Conservation (phyloP, 2,888 invertebrate genomes). For the Lacanobia wlatinum region DNA sequence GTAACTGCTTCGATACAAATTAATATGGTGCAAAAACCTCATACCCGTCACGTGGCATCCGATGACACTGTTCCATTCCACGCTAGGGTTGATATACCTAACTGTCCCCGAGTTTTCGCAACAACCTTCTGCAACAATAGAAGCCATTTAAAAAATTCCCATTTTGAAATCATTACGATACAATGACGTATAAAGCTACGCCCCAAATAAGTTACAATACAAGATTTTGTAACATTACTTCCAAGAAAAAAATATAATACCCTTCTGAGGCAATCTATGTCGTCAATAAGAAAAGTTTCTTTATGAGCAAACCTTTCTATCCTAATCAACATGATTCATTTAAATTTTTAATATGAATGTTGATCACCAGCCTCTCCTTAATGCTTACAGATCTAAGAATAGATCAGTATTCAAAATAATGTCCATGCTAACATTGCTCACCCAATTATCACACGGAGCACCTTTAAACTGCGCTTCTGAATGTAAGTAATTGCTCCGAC, state of each 20-base stretch:
- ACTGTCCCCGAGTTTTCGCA: background rate
- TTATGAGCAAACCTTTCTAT: slow-evolving; percentile 18
- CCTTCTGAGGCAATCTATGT: slow-evolving; percentile 43
- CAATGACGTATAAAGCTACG: slow-evolving; percentile 12
- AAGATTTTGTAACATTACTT: slow-evolving; percentile 37
- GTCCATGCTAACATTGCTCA: slow-evolving; percentile 21
- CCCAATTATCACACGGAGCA: slow-evolving; percentile 31
- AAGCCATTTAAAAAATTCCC: background rate
- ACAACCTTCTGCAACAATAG: background rate
- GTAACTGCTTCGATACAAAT: slow-evolving; percentile 49
- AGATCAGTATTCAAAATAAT: slow-evolving; percentile 12
- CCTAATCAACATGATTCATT: too few species aligned
- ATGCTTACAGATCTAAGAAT: background rate
- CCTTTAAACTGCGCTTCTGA: slow-evolving; percentile 32
- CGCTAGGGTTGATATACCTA: slow-evolving; percentile 51
- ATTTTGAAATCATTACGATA: slow-evolving; percentile 13
- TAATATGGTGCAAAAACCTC: slow-evolving; percentile 59
- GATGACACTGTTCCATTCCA: slow-evolving; percentile 13
- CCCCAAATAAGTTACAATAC: slow-evolving; percentile 20
- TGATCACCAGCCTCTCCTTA: background rate
- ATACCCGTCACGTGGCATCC: slow-evolving; percentile 14
- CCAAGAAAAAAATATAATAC: slow-evolving; percentile 22
- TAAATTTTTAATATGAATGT: too few species aligned
- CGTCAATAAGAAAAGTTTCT: slow-evolving; percentile 51
- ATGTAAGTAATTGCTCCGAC: slow-evolving; percentile 46